A percentile compares a stretch with the other conserved stretches of the same genome.
Evolutionary conservation across 2,888 invertebrate species (phyloP).

Genomic region (Archaeoteleia sp.): DNA sequence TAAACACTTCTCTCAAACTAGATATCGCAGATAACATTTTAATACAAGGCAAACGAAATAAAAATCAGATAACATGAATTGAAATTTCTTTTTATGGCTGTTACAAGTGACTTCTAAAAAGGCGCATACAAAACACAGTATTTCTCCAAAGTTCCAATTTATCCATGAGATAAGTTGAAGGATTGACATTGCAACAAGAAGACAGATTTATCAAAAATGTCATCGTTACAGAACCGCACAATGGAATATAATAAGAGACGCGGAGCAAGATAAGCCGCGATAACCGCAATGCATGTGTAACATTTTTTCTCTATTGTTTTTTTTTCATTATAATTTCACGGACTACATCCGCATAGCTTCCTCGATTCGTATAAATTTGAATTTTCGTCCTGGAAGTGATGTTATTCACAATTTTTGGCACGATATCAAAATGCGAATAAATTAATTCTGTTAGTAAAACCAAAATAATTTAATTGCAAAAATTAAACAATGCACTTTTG

Average conservation of each 20-base stretch:
- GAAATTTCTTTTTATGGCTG: too few relatives aligned
- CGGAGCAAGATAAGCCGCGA: conserved; percentile 32
- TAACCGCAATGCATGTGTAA: conserved; percentile 49
- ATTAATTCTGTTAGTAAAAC: not conserved
- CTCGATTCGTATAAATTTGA: too few relatives aligned
- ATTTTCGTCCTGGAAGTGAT: too few relatives aligned
- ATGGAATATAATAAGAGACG: conserved; percentile 47
- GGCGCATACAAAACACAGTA: too few relatives aligned
- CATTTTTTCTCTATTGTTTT: conserved; percentile 27
- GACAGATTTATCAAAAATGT: not conserved
- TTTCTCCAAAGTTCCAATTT: too few relatives aligned
- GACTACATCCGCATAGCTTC: conserved; percentile 28
- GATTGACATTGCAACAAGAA: conserved; percentile 19
- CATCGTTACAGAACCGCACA: conserved; percentile 21
- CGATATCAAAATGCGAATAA: too few relatives aligned
- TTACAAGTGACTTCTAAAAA: too few relatives aligned
- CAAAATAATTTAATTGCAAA: not conserved
- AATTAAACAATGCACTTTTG: not conserved
- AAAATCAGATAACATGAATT: too few relatives aligned
- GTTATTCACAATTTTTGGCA: too few relatives aligned
- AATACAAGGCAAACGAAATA: too few relatives aligned
- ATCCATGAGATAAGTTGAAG: not conserved
- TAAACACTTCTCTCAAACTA: too few relatives aligned
- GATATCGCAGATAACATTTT: too few relatives aligned
- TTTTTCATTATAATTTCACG: conserved; percentile 35